Percentiles rank a stretch among this genome's conserved stretches.
Evolutionary conservation across 2,113 vertebrate genomes (phyloP).

Genomic region (Gopherus evgoodei): DNA sequence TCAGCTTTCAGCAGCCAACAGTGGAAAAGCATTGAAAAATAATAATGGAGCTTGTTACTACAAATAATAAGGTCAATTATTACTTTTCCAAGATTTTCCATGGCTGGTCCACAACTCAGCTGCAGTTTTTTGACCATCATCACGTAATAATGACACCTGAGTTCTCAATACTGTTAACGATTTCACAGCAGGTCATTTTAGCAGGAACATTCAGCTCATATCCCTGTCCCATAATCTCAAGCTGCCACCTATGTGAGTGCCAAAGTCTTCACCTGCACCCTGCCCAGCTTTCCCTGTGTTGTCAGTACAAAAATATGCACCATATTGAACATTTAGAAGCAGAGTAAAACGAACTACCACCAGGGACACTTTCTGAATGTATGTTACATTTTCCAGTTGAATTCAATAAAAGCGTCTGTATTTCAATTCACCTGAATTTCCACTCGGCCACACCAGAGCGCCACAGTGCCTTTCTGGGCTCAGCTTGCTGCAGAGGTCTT

Average conservation of each 20-base stretch:
- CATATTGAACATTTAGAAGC: not conserved
- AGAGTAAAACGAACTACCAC: not conserved
- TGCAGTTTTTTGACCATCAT: not conserved
- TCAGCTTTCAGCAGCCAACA: not conserved
- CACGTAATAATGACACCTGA: not conserved
- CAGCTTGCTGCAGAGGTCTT: not conserved
- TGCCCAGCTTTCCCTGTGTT: not conserved
- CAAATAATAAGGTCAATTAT: not conserved
- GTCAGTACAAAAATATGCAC: not conserved
- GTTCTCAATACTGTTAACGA: not conserved
- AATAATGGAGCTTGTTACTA: not conserved
- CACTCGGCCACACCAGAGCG: not conserved
- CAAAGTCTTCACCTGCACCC: not conserved
- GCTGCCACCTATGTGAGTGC: not conserved
- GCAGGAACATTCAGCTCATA: not conserved
- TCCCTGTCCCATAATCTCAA: not conserved
- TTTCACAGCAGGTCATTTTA: not conserved
- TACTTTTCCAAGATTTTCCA: not conserved
- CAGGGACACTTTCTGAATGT: fast-evolving
- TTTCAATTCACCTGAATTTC: not conserved
- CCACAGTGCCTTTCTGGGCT: not conserved
- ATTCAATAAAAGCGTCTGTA: not conserved
- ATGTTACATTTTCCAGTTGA: not conserved
- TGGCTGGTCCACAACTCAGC: not conserved
- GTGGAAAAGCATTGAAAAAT: not conserved